Base-by-base conservation (phyloP, 2,888 invertebrate genomes). In the Empis stercorea region DNA sequence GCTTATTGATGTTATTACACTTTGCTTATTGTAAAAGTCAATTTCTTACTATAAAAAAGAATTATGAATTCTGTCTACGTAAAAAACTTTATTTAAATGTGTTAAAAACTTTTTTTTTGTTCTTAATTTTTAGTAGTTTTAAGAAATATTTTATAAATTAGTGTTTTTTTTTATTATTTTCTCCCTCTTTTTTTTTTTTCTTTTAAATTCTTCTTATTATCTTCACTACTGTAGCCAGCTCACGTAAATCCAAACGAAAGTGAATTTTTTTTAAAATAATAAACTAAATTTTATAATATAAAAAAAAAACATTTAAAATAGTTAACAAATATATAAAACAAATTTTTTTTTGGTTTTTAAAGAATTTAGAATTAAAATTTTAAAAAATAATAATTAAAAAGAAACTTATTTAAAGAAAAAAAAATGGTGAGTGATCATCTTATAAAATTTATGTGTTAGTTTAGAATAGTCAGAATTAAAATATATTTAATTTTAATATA, bases 191-290 rank as follows among this genome's bases (percentile, higher is more conserved):
- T 20, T 20, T 20, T 6, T 27, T 27, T 27, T 20, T 20, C n/a
- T 7, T 27, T 27, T 27, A 7, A 27, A 27, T 27, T 27, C 23
- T 27, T 27, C 9, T 27, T 7, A 6, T 6, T 27, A 27, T 27
- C 9, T 27, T 27, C 23, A 27, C 52, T 49, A 54, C 51, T 53
- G 54, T 54, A 56, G 55, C 53, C 52, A 49, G 52, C 53, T 54
- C 52, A 52, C 53, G 53, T 52, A 57, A 52, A 56, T 48, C 55
- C 45, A 55, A 56, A 55, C 51, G 55, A 55, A 57, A 56, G 54
- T 57, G 54, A 57, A 56, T 48, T 54, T 20, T 27, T 27, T 20
- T 7, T 6, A 27, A 27, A 27, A 9, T 27, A 27, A 27, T 27
- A 27, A 7, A 27, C n/a, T n/a, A 9, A 27, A 9, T 7, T 2